Evolutionary conservation across 2,797 vertebrate species (phyloP), one percentile per base, ranked within the genome.

Genomic region (Galaxias olidus): DNA sequence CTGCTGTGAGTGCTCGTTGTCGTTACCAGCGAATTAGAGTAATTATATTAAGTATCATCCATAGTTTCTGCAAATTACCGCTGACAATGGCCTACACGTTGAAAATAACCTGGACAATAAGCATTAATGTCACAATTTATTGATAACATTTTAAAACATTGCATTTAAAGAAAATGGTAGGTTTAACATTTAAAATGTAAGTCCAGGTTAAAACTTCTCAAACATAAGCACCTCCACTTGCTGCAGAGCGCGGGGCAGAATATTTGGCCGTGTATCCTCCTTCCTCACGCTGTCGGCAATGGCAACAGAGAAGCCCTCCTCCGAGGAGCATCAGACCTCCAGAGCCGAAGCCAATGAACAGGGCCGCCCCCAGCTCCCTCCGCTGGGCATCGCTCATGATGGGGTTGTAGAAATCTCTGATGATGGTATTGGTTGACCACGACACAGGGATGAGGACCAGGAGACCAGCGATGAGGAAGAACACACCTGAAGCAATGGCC

Each of bases 321-420:
- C 92, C 93, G 0, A 94, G 78, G 53, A 92, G 43, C 70, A 92
- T 82, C n/a, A 93, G 86, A 0, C 77, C 86, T 0, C 90, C 76
- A 10, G 92, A 75, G 0, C 90, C 93, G 93, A 93, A 94, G 69
- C 93, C 93, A 4, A 94, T 81, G 43, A 93, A 94, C 57, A 94
- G 87, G 0, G 92, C 88, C 0, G 92, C 85, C 0, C 93, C 93
- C 69, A 94, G 78, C 62, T 93, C 93, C 20, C 93, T 79, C 74
- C 93, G 92, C 84, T 90, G 91, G 1, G 90, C 89, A 0, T 90
- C 63, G 0, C 70, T 66, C 45, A 93, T 79, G 78, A 93, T 50
- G 0, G 93, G 93, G 69, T 92, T 93, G 88, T 94, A 93, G 87
- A 93, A 94, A 41, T 94, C 92, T 12, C 63, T 86, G 82, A 94